Conservation (phyloP, 1,140 invertebrate species). For the Neodiprion fabricii region DNA sequence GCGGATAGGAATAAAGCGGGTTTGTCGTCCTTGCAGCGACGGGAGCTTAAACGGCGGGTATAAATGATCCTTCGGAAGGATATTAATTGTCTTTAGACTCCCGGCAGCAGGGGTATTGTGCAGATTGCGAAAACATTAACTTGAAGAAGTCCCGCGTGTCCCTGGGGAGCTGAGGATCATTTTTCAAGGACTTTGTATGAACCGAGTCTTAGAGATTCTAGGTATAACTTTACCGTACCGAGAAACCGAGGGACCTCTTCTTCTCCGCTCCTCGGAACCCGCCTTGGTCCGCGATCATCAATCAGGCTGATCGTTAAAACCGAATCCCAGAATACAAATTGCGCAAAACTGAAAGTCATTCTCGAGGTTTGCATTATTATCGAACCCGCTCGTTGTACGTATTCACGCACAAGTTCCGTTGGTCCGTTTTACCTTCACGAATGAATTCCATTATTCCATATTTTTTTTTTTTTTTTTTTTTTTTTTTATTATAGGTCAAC, state of each 20-base stretch:
- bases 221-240: not conserved
- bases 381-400: no score
- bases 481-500: no score
- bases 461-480: no score
- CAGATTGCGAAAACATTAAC: constrained; percentile 58
- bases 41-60: constrained; percentile 59
- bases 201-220: not conserved
- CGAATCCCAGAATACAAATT: constrained; percentile 57
- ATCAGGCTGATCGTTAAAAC: constrained; percentile 62
- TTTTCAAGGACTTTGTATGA: constrained; percentile 54
- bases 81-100: constrained; percentile 59
- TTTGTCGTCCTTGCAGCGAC: constrained; percentile 4
- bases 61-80: constrained; percentile 60
- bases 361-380: constrained; percentile 16
- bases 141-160: constrained; percentile 35
- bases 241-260: not conserved
- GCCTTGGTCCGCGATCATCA: constrained; percentile 42
- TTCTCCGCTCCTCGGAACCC: not conserved
- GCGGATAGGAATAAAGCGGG: not conserved
- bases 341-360: constrained; percentile 30
- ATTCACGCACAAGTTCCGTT: not conserved
- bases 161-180: constrained; percentile 43
- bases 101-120: constrained; percentile 28
- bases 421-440: not conserved
- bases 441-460: no score